These are phyloP conservation scores for Margaritifera margaritifera DNA, from an alignment of 2,888 invertebrate species.

Conservation along the genomic window DNA sequence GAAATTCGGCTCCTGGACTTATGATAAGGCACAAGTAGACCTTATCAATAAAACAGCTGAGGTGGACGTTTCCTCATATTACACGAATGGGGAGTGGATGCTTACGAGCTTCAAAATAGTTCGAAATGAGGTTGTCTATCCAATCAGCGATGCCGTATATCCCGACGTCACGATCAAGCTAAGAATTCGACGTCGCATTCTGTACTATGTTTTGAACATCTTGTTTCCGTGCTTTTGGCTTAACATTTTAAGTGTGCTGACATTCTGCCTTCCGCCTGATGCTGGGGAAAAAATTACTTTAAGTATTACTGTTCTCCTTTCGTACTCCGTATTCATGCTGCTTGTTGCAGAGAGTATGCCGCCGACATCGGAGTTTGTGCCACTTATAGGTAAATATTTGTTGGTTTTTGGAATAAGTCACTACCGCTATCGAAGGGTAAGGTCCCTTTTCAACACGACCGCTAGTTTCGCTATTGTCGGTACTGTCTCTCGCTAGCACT, in stretches of 20 bases:
- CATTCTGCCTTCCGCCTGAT: slow-evolving; percentile 74
- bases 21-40: slow-evolving; percentile 70
- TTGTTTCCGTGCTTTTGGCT: slow-evolving; percentile 74
- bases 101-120: slow-evolving; percentile 55
- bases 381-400: slow-evolving; percentile 71
- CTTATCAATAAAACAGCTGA: slow-evolving; percentile 69
- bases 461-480: no score
- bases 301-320: slow-evolving; percentile 74
- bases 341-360: slow-evolving; percentile 75
- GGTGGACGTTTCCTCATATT: slow-evolving; percentile 63
- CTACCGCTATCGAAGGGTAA: no score
- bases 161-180: slow-evolving; percentile 74
- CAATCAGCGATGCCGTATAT: slow-evolving; percentile 62
- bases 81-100: slow-evolving; percentile 70
- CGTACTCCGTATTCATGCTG: slow-evolving; percentile 74
- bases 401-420: no score
- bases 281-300: slow-evolving; percentile 74
- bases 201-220: slow-evolving; percentile 71
- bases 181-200: slow-evolving; percentile 72
- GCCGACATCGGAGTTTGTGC: slow-evolving; percentile 74
- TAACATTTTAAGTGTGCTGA: slow-evolving; percentile 73
- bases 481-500: no score
- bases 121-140: slow-evolving; percentile 65
- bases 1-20: slow-evolving; percentile 72
- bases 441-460: no score